A percentile compares a stretch with the other conserved stretches of the same genome.
These are phyloP conservation scores for Trypoxylus dichotomus DNA, from an alignment of 1,140 invertebrate genomes.

Conservation along the genomic window DNA sequence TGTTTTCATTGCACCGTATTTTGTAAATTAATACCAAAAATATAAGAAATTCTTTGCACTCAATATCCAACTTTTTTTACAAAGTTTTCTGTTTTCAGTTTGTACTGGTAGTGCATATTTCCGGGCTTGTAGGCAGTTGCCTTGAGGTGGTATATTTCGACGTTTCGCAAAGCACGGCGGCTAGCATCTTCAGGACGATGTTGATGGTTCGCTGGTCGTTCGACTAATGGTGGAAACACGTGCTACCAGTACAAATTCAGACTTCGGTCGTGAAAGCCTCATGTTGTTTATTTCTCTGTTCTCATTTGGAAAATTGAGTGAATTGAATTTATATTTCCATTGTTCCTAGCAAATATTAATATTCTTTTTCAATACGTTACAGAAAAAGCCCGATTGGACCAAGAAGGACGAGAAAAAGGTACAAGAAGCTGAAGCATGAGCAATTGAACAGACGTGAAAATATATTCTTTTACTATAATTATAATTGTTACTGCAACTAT, in stretches of 20 bases:
- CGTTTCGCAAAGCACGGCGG: too few relatives aligned
- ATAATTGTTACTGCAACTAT: conserved; percentile 20
- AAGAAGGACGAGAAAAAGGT: conserved; percentile 87
- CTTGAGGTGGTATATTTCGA: too few relatives aligned
- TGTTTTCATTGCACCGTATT: conserved; percentile 15
- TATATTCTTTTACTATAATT: conserved; percentile 27
- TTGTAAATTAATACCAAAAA: background rate
- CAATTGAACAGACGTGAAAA: conserved; percentile 38
- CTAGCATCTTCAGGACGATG: too few relatives aligned
- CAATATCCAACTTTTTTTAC: background rate
- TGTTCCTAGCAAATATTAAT: background rate
- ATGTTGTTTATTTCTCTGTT: background rate
- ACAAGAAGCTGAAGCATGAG: conserved; percentile 85
- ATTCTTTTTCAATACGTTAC: conserved; percentile 54
- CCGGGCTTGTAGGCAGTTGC: too few relatives aligned
- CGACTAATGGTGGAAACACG: too few relatives aligned
- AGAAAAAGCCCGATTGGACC: conserved; percentile 91
- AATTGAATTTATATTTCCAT: background rate
- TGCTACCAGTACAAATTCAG: too few relatives aligned
- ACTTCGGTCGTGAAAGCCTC: too few relatives aligned
- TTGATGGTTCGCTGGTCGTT: too few relatives aligned
- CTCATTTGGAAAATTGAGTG: background rate
- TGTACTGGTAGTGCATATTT: too few relatives aligned
- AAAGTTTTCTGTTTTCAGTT: too few relatives aligned
- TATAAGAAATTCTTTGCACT: background rate